These are phyloP conservation scores for Microhierax caerulescens DNA, from an alignment of 2,797 vertebrate genomes.

Conservation along the genomic window DNA sequence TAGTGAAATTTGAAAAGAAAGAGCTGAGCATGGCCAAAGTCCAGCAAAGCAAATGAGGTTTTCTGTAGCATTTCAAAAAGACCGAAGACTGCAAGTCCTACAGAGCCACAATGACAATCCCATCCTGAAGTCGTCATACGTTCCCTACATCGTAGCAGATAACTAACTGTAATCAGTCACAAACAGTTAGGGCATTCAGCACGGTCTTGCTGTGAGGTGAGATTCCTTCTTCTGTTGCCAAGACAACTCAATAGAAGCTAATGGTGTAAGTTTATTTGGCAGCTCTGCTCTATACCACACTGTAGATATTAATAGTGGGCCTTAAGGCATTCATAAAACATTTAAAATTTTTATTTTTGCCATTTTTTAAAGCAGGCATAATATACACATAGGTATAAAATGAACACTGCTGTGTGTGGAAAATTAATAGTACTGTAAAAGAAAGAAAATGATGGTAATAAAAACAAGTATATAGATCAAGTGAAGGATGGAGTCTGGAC, in stretches of 20 bases:
- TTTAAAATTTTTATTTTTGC: conserved; percentile 23
- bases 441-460: neutral
- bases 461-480: neutral
- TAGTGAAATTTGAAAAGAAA: neutral
- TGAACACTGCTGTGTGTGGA: neutral
- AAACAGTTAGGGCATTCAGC: neutral
- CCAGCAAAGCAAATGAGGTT: neutral
- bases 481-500: neutral
- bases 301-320: neutral
- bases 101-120: neutral
- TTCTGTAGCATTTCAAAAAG: neutral
- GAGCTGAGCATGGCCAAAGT: neutral
- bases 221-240: conserved; percentile 35
- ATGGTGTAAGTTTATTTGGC: conserved; percentile 8
- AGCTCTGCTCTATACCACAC: neutral
- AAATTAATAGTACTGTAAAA: conserved; percentile 6
- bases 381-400: conserved; percentile 18
- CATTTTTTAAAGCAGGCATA: neutral
- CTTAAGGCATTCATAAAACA: conserved; percentile 45
- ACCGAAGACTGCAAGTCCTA: neutral
- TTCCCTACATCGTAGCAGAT: neutral
- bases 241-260: conserved; percentile 46
- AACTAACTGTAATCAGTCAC: neutral
- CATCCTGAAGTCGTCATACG: neutral
- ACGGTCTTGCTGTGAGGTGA: neutral